Evolutionary conservation across 2,797 vertebrate species (phyloP).

Genomic region (Chromobotia macracanthus): DNA sequence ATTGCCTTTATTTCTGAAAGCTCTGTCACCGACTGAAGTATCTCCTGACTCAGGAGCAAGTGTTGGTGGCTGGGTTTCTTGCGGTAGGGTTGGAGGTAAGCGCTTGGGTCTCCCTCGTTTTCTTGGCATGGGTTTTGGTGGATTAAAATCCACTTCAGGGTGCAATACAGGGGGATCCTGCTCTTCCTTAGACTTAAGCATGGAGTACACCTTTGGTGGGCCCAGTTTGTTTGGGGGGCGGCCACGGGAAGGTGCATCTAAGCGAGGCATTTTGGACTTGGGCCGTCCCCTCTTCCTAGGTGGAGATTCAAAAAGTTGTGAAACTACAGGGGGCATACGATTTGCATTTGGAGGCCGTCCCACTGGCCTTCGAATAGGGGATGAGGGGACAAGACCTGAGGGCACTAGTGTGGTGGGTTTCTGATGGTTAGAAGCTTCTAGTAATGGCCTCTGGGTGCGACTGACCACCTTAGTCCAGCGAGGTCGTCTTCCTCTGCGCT

Average conservation of each 20-base stretch:
- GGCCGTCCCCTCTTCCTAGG: conserved; percentile 88
- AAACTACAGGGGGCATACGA: conserved; percentile 72
- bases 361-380: conserved; percentile 75
- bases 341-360: conserved; percentile 80
- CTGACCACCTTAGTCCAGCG: conserved; percentile 88
- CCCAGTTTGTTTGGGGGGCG: conserved; percentile 84
- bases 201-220: conserved; percentile 91
- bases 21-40: conserved; percentile 78
- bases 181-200: conserved; percentile 90
- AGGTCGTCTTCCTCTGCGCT: conserved; percentile 90
- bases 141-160: conserved; percentile 93
- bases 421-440: conserved; percentile 67
- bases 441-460: conserved; percentile 70
- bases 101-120: conserved; percentile 95
- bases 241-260: conserved; percentile 85
- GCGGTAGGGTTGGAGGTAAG: conserved; percentile 84
- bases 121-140: conserved; percentile 88
- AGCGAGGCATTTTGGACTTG: conserved; percentile 93
- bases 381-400: conserved; percentile 64
- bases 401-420: conserved; percentile 70
- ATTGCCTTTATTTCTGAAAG: conserved; percentile 87
- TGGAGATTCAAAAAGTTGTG: conserved; percentile 72
- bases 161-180: conserved; percentile 96
- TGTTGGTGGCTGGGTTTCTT: conserved; percentile 90
- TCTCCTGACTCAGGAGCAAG: conserved; percentile 83